Conservation (phyloP, 2,113 vertebrate genomes). For the Callipepla squamata region DNA sequence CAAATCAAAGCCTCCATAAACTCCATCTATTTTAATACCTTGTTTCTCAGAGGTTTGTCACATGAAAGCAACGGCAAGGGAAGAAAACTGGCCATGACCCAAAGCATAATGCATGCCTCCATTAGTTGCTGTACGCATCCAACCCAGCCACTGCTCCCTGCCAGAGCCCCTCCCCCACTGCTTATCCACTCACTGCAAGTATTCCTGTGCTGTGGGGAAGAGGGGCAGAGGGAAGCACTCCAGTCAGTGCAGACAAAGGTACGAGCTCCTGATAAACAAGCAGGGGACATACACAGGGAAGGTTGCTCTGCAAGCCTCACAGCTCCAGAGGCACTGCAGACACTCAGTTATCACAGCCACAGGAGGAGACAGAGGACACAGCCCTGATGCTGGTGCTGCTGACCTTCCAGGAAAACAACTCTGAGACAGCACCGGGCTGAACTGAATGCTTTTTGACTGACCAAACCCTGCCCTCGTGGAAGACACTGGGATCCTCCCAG, state of each 20-base stretch:
- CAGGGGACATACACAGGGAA: background rate
- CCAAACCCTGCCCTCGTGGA: background rate
- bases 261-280: background rate
- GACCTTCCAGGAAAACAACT: background rate
- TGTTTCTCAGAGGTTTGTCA: background rate
- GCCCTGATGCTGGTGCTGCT: background rate
- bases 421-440: background rate
- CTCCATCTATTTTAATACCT: background rate
- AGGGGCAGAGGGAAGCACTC: background rate
- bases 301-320: no score
- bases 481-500: background rate
- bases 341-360: background rate
- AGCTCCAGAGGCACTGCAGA: background rate
- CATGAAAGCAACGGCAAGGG: background rate
- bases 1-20: background rate
- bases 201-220: background rate
- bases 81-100: background rate
- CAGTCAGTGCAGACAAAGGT: background rate
- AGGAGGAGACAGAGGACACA: background rate
- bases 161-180: background rate
- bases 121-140: rapidly evolving
- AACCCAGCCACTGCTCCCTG: background rate
- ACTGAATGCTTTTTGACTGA: background rate
- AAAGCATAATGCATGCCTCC: background rate
- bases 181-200: background rate